These are phyloP conservation scores for Hycleus phaleratus DNA, from an alignment of 1,140 invertebrate species.

Conservation along the genomic window DNA sequence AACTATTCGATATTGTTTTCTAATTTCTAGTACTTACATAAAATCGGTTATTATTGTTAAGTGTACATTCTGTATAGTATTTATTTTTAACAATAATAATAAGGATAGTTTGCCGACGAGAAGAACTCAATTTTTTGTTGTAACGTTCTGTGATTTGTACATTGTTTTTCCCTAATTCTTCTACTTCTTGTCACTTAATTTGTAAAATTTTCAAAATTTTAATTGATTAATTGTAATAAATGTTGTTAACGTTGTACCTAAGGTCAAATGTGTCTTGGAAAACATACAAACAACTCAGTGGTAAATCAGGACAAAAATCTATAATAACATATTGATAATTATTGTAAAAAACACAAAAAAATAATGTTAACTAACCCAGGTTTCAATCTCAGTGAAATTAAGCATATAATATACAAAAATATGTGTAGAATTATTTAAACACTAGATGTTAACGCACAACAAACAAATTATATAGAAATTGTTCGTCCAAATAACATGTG, in stretches of 20 bases:
- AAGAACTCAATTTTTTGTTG: conserved; percentile 5
- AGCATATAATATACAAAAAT: conserved; percentile 12
- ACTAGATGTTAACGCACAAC: conserved; percentile 27
- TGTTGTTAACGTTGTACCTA: conserved; percentile 32
- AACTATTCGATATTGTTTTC: background rate
- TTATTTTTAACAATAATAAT: conserved; percentile 30
- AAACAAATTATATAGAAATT: conserved; percentile 27
- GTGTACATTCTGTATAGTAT: conserved; percentile 41
- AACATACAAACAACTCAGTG: conserved; percentile 27
- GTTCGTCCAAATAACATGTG: conserved; percentile 32
- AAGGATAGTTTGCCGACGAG: conserved; percentile 1
- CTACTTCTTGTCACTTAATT: conserved; percentile 11
- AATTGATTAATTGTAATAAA: conserved; percentile 14
- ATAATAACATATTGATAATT: background rate
- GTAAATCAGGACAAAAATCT: conserved; percentile 29
- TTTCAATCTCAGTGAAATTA: conserved; percentile 32
- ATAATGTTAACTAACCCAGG: conserved; percentile 25
- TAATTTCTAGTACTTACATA: background rate
- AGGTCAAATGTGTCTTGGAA: conserved; percentile 34
- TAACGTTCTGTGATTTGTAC: conserved; percentile 15
- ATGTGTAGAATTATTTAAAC: conserved; percentile 20
- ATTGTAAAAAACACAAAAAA: conserved; percentile 2
- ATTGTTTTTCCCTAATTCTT: conserved; percentile 8
- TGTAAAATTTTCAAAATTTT: conserved; percentile 33
- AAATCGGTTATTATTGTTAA: background rate